A percentile compares a stretch with the other conserved stretches of the same genome.
Evolutionary conservation across 2,797 vertebrate species (phyloP).

Genomic region (Melanotaenia boesemani): DNA sequence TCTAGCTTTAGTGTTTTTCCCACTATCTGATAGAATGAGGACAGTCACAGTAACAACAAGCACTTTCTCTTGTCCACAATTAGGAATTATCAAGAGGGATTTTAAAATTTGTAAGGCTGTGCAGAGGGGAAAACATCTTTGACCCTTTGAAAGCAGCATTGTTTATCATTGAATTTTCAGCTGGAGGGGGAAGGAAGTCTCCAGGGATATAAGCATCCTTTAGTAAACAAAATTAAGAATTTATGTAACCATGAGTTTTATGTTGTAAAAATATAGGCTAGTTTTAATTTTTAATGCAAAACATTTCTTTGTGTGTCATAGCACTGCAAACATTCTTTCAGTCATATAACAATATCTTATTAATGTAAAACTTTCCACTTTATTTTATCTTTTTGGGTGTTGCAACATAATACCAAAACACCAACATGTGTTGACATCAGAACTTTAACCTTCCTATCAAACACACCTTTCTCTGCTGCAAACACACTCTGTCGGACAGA

Average conservation of each 20-base stretch:
- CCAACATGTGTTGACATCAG: constrained; percentile 8
- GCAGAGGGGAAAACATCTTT: background rate
- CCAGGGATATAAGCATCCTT: background rate
- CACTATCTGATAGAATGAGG: background rate
- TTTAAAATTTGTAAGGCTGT: background rate
- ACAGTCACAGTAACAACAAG: background rate
- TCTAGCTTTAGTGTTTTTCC: background rate
- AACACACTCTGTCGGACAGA: constrained; percentile 77
- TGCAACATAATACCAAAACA: background rate
- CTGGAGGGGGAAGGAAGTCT: background rate
- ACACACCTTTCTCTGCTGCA: constrained; percentile 84
- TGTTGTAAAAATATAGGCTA: background rate
- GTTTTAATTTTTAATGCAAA: background rate
- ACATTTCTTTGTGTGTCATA: background rate
- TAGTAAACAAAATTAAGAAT: background rate
- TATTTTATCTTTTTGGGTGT: background rate
- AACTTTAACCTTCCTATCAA: background rate
- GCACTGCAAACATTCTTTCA: background rate
- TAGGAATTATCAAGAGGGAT: background rate
- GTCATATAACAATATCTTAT: background rate
- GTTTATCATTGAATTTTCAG: background rate
- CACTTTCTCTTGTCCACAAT: background rate
- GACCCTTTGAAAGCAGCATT: background rate
- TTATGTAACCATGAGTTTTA: background rate
- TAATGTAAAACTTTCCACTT: background rate